Conservation (phyloP, 1,140 invertebrate species). For the Drosophila subpulchrella region DNA sequence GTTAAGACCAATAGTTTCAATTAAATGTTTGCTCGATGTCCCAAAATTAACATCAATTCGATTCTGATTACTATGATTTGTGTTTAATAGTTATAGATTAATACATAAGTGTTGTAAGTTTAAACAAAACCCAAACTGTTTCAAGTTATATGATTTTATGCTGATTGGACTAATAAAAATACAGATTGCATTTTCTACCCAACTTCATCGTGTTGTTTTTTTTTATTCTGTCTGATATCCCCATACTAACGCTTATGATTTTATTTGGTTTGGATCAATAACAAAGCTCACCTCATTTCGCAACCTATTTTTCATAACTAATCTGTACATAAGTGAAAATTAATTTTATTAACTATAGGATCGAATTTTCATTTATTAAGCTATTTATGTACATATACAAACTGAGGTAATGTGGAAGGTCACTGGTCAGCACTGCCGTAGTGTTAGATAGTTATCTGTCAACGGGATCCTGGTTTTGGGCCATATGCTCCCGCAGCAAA, state of each 20-base stretch:
- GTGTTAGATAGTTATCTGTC: slow-evolving; percentile 1
- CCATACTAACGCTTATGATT: background rate
- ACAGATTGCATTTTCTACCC: background rate
- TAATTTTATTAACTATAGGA: too few relatives aligned
- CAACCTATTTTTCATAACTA: background rate
- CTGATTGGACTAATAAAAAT: background rate
- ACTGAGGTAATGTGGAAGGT: background rate
- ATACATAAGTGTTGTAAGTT: background rate
- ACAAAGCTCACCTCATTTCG: background rate
- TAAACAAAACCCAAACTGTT: background rate
- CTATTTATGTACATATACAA: too few relatives aligned
- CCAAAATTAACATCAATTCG: background rate
- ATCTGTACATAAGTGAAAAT: background rate
- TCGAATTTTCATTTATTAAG: too few relatives aligned
- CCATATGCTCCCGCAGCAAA: slow-evolving; percentile 1
- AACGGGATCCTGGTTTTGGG: slow-evolving; percentile 4
- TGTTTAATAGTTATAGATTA: background rate
- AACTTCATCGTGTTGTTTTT: background rate
- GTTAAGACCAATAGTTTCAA: too few relatives aligned
- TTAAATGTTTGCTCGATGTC: background rate
- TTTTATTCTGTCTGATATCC: background rate
- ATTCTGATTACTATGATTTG: too few relatives aligned
- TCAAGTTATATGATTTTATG: background rate
- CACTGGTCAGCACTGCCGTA: slow-evolving; percentile 3
- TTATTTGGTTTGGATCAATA: background rate